Conservation (phyloP, 2,888 invertebrate genomes). For the Macroteleia sp. region DNA sequence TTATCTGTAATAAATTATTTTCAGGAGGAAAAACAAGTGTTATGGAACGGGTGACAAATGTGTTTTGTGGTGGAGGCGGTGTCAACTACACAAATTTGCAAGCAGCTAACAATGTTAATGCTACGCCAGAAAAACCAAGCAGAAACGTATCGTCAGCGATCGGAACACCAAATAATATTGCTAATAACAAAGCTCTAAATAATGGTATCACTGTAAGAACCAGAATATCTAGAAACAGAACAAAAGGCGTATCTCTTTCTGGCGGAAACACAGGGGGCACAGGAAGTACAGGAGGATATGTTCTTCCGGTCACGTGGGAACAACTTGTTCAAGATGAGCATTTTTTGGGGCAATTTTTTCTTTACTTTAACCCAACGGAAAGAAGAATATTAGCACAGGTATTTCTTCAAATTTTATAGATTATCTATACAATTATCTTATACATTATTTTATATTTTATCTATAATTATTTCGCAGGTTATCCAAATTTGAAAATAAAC, state of each 20-base stretch:
- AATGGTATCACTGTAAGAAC: conserved; percentile 70
- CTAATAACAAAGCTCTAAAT: conserved; percentile 77
- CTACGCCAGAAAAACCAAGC: conserved; percentile 80
- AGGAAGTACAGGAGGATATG: conserved; percentile 74
- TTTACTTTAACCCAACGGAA: conserved; percentile 91
- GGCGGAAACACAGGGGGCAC: conserved; percentile 70
- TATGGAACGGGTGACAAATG: conserved; percentile 94
- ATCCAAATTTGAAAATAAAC: too few relatives aligned
- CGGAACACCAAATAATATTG: conserved; percentile 71
- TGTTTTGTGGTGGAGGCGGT: conserved; percentile 91
- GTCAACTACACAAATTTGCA: conserved; percentile 85
- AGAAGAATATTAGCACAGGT: conserved; percentile 91
- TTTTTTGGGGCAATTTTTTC: conserved; percentile 93
- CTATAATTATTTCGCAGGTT: too few relatives aligned
- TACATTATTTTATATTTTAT: too few relatives aligned
- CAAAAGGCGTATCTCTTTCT: conserved; percentile 72
- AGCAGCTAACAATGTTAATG: conserved; percentile 76
- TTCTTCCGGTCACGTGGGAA: conserved; percentile 86
- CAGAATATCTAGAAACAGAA: conserved; percentile 74
- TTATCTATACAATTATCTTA: too few relatives aligned
- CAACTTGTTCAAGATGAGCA: conserved; percentile 93
- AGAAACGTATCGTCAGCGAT: conserved; percentile 75
- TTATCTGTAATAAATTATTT: too few relatives aligned
- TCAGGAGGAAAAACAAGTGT: conserved; percentile 87
- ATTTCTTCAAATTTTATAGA: too few relatives aligned